These are phyloP conservation scores for Illadopsis cleaveri DNA, from an alignment of 2,113 vertebrate species.

Conservation along the genomic window DNA sequence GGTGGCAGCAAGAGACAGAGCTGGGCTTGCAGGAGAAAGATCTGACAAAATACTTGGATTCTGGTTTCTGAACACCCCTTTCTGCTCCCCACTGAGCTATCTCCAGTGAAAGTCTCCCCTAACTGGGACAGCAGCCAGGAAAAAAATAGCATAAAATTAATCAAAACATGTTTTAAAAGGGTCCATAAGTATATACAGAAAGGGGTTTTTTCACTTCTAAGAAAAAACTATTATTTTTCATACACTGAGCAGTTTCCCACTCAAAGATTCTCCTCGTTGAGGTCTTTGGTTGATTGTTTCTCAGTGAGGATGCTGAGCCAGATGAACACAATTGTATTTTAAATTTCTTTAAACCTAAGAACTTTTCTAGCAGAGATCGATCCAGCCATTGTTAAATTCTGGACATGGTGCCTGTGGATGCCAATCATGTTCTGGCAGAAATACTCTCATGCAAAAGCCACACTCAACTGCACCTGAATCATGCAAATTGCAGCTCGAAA, in stretches of 20 bases:
- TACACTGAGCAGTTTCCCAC: not conserved
- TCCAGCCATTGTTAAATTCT: not conserved
- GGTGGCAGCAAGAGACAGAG: not conserved
- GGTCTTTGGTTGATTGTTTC: not conserved
- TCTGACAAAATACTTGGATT: not conserved
- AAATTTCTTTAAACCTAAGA: not conserved
- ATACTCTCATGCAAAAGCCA: not conserved
- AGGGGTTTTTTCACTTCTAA: not conserved
- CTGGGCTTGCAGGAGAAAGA: not conserved
- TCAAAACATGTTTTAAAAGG: not conserved
- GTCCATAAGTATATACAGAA: not conserved
- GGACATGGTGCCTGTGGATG: not conserved
- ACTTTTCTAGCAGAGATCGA: not conserved
- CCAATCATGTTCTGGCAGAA: not conserved
- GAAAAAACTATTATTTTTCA: not conserved
- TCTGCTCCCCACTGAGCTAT: not conserved
- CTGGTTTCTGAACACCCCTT: not conserved
- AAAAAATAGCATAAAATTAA: not conserved
- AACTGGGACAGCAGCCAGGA: not conserved
- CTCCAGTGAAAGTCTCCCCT: not conserved
- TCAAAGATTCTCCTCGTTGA: not conserved
- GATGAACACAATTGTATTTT: not conserved
- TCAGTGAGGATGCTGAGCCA: not conserved
- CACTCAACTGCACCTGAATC: not conserved
- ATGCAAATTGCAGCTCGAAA: not conserved